Base-by-base conservation (phyloP, 2,113 vertebrate genomes). In the Protobothrops mucrosquamatus region DNA sequence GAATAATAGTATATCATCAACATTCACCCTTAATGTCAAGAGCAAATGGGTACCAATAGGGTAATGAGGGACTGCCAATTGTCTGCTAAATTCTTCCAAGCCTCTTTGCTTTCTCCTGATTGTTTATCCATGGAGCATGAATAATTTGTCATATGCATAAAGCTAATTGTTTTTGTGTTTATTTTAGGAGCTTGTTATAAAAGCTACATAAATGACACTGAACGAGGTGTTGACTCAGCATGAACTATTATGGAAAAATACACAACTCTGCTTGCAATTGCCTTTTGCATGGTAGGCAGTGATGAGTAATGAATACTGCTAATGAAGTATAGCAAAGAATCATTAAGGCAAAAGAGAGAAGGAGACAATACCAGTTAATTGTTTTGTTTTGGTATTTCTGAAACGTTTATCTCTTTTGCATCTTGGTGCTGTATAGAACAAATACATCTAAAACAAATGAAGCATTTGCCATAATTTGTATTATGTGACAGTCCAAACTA, bases 311-410 rank as follows among this genome's bases (percentile, higher is more conserved):
- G 89, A 93, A 56, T 43, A 57, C 56, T 61, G 43, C 56, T 93
- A 93, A 93, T 93, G 92, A 93, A 93, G 89, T 87, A 93, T 90
- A 93, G 81, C 92, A 90, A 93, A 64, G 56, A 86, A 93, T 93
- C 89, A 90, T 93, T 93, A 93, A 87, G 87, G 56, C 52, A 81
- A 88, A 61, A 92, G 54, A 85, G 20, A 51, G 52, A 69, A 26
- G 3, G 54, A 81, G 86, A 92, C 9, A 23, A 85, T 29, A 34
- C 43, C 46, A 11, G 22, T 89, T 93, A 93, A 93, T 93, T 93
- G 61, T 93, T 90, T 93, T 29, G 81, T 87, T 87, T 90, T 61
- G 29, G 54, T 61, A 34, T 85, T 90, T 90, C 61, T 69, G 43
- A 55, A 24, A 18, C 24, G 9, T 56, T 92, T 18, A 85, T 57